phyloP scores from a whole-genome alignment of 1,140 invertebrate genomes.

The Melanaphis sacchari region DNA sequence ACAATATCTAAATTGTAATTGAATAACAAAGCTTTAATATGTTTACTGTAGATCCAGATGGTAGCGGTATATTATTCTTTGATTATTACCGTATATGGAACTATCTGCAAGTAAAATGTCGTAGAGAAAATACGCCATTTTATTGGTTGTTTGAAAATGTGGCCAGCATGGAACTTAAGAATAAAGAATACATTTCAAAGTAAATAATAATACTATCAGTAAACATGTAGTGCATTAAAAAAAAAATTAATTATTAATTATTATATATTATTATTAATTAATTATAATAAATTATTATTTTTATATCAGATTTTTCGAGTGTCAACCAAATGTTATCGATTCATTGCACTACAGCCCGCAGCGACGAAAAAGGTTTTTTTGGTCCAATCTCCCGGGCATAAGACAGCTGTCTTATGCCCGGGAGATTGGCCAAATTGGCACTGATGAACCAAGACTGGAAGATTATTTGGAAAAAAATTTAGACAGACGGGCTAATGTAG shows the following conservation, averaged over 20 bases:
- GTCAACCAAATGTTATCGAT: conserved; percentile 26
- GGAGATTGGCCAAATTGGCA: no score
- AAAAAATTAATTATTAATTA: neutral
- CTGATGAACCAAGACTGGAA: neutral
- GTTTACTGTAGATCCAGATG: conserved; percentile 23
- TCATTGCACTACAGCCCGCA: conserved; percentile 22
- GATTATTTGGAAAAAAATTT: conserved; percentile 27
- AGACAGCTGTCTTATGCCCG: neutral
- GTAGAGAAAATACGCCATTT: neutral
- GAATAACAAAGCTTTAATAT: neutral
- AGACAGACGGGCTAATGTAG: neutral
- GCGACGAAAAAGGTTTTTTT: conserved; percentile 38
- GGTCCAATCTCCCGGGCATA: conserved; percentile 39
- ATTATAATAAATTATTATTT: neutral
- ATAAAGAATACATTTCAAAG: conserved; percentile 29
- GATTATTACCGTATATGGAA: conserved; percentile 27
- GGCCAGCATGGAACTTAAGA: conserved; percentile 11
- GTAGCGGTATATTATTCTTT: conserved; percentile 43
- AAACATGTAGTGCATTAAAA: neutral
- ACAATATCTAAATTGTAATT: neutral
- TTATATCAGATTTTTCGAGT: conserved; percentile 1
- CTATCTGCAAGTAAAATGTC: neutral
- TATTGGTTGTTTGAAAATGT: conserved; percentile 57
- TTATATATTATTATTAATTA: no score
- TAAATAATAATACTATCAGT: neutral